Evolutionary conservation across 2,888 invertebrate species (phyloP).

Genomic region (Timema cristinae): DNA sequence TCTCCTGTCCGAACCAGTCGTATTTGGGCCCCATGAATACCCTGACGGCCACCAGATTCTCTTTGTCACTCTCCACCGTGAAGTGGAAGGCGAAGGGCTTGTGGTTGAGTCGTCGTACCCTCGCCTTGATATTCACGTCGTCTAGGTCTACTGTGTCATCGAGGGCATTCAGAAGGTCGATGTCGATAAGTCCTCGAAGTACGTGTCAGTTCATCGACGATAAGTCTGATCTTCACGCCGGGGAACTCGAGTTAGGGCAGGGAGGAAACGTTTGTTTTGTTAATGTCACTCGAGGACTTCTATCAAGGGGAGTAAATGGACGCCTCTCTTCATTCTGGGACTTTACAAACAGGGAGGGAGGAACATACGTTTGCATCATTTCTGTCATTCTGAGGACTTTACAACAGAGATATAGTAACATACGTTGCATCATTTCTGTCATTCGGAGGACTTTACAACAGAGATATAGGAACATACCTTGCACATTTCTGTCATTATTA

Average conservation of each 20-base stretch:
- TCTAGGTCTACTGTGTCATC: conserved; percentile 37
- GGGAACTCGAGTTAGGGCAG: conserved; percentile 3
- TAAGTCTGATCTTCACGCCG: conserved; percentile 31
- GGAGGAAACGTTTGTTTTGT: not conserved
- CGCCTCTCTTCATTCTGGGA: no score
- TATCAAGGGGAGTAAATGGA: not conserved
- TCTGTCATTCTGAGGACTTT: no score
- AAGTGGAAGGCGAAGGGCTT: conserved; percentile 34
- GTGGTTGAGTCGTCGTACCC: conserved; percentile 37
- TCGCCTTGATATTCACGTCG: conserved; percentile 40
- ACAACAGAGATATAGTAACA: no score
- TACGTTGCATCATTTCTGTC: no score
- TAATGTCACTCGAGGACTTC: not conserved
- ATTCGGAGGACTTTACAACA: no score
- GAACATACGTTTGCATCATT: no score
- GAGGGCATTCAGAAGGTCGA: conserved; percentile 33
- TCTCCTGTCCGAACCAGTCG: conserved; percentile 34
- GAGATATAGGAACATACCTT: no score
- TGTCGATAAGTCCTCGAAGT: conserved; percentile 36
- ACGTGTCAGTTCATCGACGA: conserved; percentile 35
- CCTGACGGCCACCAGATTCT: conserved; percentile 33
- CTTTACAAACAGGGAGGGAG: no score
- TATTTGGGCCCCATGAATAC: conserved; percentile 37
- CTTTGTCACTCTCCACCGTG: conserved; percentile 33
- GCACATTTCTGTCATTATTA: no score